Conservation (phyloP, 2,888 invertebrate species). For the Napeogenes sylphis region DNA sequence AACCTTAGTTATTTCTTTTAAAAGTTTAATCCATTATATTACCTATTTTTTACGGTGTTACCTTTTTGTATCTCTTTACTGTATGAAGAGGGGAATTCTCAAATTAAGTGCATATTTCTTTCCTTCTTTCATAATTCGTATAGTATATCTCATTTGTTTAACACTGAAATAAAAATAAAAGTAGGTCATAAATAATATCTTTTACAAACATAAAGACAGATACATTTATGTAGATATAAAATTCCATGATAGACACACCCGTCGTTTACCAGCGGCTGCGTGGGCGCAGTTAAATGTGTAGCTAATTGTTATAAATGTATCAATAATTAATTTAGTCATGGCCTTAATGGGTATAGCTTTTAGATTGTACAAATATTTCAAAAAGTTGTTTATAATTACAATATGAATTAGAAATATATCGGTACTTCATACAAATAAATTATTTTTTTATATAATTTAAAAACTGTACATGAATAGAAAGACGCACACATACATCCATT, state of each 20-base stretch:
- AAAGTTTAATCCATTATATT: too few species aligned
- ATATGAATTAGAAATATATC: not conserved
- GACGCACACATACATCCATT: too few species aligned
- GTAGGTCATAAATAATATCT: not conserved
- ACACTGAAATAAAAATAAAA: not conserved
- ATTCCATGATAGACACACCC: constrained; percentile 31
- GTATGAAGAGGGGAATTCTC: too few species aligned
- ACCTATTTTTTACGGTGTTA: too few species aligned
- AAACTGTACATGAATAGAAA: too few species aligned
- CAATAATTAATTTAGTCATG: constrained; percentile 34
- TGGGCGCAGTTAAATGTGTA: constrained; percentile 31
- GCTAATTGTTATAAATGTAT: constrained; percentile 35
- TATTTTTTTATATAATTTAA: too few species aligned
- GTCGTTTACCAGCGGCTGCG: constrained; percentile 28
- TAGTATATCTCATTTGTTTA: not conserved
- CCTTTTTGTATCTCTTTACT: too few species aligned
- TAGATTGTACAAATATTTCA: constrained; percentile 18
- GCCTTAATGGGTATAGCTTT: constrained; percentile 20
- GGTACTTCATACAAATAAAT: too few species aligned
- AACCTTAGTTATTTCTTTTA: too few species aligned
- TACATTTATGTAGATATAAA: constrained; percentile 13
- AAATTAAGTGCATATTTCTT: too few species aligned
- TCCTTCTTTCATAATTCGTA: too few species aligned
- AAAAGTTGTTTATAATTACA: constrained; percentile 8
- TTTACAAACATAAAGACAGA: not conserved